phyloP scores from a whole-genome alignment of 2,888 invertebrate species.

The Calameuta filiformis region DNA sequence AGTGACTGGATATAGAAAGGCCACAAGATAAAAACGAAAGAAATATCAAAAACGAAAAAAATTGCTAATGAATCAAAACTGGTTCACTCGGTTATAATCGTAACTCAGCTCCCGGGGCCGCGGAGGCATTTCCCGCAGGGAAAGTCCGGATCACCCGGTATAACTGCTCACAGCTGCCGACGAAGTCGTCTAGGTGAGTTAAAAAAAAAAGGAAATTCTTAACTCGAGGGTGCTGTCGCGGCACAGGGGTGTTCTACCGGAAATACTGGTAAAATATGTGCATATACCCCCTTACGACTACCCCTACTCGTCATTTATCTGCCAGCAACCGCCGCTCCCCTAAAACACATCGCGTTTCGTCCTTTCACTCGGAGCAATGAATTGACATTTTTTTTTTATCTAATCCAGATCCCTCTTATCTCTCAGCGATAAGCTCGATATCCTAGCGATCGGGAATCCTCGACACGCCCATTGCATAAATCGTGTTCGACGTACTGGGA shows the following conservation, averaged over 20 bases:
- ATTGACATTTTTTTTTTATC: neutral
- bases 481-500: neutral
- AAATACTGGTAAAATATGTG: constrained; percentile 41
- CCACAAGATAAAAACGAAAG: neutral
- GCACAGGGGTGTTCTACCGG: constrained; percentile 33
- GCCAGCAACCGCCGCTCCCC: neutral
- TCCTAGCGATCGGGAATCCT: neutral
- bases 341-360: neutral
- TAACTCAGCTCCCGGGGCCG: neutral
- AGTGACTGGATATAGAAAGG: neutral
- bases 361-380: neutral
- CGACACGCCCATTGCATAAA: neutral
- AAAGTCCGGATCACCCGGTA: neutral
- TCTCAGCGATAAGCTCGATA: neutral
- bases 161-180: neutral
- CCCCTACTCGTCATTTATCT: constrained; percentile 25
- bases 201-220: neutral
- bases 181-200: neutral
- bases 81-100: neutral
- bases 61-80: neutral
- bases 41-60: neutral
- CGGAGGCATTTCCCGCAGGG: neutral
- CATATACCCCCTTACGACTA: constrained; percentile 26
- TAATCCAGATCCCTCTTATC: neutral
- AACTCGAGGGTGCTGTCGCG: constrained; percentile 6